Conservation (phyloP, 2,797 vertebrate species). For the Ciconia nigra region DNA sequence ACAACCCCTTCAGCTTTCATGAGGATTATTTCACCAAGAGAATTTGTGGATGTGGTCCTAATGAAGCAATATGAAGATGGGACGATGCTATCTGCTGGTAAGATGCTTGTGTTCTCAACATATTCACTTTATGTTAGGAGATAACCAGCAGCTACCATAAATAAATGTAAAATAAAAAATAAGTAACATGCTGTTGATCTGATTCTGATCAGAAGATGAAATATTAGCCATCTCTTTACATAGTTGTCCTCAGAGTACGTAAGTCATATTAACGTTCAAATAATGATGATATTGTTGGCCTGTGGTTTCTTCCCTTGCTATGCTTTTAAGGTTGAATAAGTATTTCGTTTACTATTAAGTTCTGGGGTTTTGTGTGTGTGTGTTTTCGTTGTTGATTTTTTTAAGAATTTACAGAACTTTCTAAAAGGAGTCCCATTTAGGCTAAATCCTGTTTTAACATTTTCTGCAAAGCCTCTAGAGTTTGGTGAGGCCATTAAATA, state of each 20-base stretch:
- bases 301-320: neutral
- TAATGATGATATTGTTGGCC: neutral
- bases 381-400: neutral
- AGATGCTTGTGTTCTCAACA: neutral
- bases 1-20: slow-evolving; percentile 90
- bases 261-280: neutral
- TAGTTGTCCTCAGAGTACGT: neutral
- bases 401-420: neutral
- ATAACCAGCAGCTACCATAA: neutral
- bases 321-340: neutral
- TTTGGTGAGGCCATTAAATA: neutral
- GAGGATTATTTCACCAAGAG: slow-evolving; percentile 92
- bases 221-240: neutral
- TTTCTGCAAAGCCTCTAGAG: neutral
- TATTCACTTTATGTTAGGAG: neutral
- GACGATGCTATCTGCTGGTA: slow-evolving; percentile 86
- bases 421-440: neutral
- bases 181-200: neutral
- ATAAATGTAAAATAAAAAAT: neutral
- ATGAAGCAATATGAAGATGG: slow-evolving; percentile 87
- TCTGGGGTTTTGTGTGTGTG: neutral
- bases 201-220: neutral
- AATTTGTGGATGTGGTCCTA: slow-evolving; percentile 91
- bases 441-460: neutral
- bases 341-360: neutral